Evolutionary conservation across 1,140 invertebrate species (phyloP), one percentile per base, ranked within the genome.

Genomic region (Saccostrea cuccullata): DNA sequence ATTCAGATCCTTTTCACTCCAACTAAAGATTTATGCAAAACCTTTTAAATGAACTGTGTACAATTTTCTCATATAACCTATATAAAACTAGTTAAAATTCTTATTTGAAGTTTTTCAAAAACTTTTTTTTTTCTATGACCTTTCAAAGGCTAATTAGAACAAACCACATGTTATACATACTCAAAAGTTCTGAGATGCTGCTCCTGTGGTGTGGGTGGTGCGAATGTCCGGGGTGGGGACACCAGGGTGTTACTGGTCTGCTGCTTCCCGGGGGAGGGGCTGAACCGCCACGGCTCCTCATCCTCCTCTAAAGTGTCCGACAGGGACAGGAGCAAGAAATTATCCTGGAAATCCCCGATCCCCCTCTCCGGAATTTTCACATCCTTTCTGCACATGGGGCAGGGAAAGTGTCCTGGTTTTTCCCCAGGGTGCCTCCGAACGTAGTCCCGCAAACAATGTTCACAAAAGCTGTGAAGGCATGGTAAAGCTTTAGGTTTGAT

Each of bases 391-490:
- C 94, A 95, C 92, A 94, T 94, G 60, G 94, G 94, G 89, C 94
- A 95, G 2, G 93, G 92, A 86, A 94, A 95, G 86, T 93, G 92
- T 8, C 93, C 93, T 0, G 93, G 91, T 40, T 91, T 89, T 23
- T 92, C 90, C 23, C 92, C 92, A 6, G 93, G 92, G 60, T 93
- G 92, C 12, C 93, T 90, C 30, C 93, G 91, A 12, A 93, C 93
- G 92, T 94, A 93, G 84, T 93, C 94, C 85, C 96, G 95, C 30
- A 97, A 95, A 90, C 98, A 99, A 85, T 96, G 95, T 95, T 98
- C 97, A 95, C 98, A 99, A 95, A 98, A 98, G 4, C 98, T 97
- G 95, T 99, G 98, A 91, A 99, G 96, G 95, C 98, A 99, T 91
- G 97, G 97, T 90, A 99, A 96, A 82, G 98, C 97, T 91, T 98